Base-by-base conservation (phyloP, 64 coral and sea anemone species). In the Actinia equina region DNA sequence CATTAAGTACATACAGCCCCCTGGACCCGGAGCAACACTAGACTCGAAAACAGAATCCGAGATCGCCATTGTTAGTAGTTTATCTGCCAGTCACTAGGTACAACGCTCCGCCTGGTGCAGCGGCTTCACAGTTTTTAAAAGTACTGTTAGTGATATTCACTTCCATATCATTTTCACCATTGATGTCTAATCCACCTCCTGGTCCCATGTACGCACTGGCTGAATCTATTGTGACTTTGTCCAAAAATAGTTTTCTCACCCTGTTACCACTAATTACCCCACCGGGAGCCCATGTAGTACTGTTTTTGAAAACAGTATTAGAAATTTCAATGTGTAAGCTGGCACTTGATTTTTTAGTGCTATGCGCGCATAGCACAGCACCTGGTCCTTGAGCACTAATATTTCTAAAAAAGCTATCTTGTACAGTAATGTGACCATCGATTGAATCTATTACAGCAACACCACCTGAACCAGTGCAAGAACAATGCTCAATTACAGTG, bases 11-110 rank as follows among this genome's bases (percentile, higher is more conserved):
- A 81, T 51, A 81, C 78, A 81, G 7, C 43, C 83, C 2, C 83
- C 83, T 42, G 53, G 26, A 59, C n/a, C 12, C 27, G 2, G 6
- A 27, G 54, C 55, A 23, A 53, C 13, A 53, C 52, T 62, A 10
- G 83, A 85, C 52, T 60, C 83, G 22, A 85, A 85, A 60, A 85
- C 17, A 61, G 83, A 85, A 53, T 85, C 27, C 3, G 69, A 74
- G 41, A 74, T 74, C 7, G 26, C 10, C 26, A 74, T 74, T 26
- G 9, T 74, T 42, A 41, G 1, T 1, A 26, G 25, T 74, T 74
- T 74, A 37, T 12, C 26, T 41, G 23, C 12, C 10, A n/a, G 11
- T 2, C 3, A n/a, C n/a, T n/a, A 74, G 12, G 2, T 74, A 74
- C 12, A 74, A 13, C 13, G 42, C 4, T 12, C 69, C 69, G 1